Base-by-base conservation (phyloP, 2,797 vertebrate species). In the Bradypodion pumilum region DNA sequence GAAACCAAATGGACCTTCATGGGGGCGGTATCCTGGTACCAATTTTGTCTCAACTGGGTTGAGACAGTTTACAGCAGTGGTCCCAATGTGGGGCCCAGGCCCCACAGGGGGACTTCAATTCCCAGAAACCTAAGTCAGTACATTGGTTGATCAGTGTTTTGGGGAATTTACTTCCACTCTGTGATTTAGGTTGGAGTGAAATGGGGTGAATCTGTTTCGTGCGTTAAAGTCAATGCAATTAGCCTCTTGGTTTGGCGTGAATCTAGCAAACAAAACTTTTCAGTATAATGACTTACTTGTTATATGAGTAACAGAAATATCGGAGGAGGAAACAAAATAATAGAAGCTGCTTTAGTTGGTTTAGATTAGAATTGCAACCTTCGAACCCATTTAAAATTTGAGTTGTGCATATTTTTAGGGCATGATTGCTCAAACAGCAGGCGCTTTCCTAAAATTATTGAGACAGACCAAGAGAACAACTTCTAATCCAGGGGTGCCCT, bases 141-240 rank as follows among this genome's bases (percentile, higher is more conserved):
- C n/a, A n/a, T n/a, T n/a, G n/a, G n/a, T n/a, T n/a, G n/a, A n/a
- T n/a, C n/a, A n/a, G n/a, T n/a, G n/a, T n/a, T n/a, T n/a, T n/a
- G n/a, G n/a, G n/a, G n/a, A n/a, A 16, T 7, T 19, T 35, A 6
- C 44, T 5, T 25, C 9, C 27, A 7, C 42, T 15, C 46, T n/a
- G n/a, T 12, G 4, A 15, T 3, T 19, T n/a, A 29, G 29, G 5
- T n/a, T 10, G 63, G 1, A 9, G 13, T 16, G 27, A 1, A 3
- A n/a, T 10, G 63, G 1, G 9, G 13, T 16, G 27, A 1, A 3
- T 49, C 25, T 46, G n/a, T n/a, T n/a, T n/a, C 27, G 12, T 49
- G 12, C 37, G 3, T 40, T 8, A 69, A 23, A 19, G 7, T 16
- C 5, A 37, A 23, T 69, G n/a, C 23, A 40, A 35, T 37, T 40